Conservation (phyloP, 1,140 invertebrate genomes). For the Tetramorium alpestre region DNA sequence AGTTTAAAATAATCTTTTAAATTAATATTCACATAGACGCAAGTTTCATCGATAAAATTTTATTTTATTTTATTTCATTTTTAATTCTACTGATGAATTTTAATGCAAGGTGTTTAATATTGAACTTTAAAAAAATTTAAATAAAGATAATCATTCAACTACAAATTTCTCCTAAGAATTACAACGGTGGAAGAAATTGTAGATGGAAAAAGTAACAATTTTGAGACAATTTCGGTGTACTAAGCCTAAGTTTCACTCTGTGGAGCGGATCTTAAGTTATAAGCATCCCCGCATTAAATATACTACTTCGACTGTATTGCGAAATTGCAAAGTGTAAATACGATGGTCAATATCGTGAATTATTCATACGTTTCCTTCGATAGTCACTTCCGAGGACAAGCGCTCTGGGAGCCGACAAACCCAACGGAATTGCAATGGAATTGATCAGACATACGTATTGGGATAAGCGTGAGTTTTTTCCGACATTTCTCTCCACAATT, state of each 20-base stretch:
- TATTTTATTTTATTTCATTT: background rate
- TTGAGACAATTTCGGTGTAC: background rate
- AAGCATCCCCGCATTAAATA: background rate
- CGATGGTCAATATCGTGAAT: slow-evolving; percentile 29
- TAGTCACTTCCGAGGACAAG: slow-evolving; percentile 35
- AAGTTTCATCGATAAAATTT: background rate
- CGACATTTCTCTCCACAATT: slow-evolving; percentile 47
- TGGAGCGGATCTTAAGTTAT: background rate
- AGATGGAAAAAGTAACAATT: slow-evolving; percentile 5
- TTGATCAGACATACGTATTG: slow-evolving; percentile 34
- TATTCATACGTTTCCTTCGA: slow-evolving; percentile 42
- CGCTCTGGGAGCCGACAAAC: slow-evolving; percentile 9
- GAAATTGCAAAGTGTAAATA: slow-evolving; percentile 45
- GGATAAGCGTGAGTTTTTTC: slow-evolving; percentile 40
- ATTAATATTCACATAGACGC: background rate
- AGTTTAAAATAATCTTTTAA: background rate
- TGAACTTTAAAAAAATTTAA: background rate
- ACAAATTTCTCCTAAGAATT: background rate
- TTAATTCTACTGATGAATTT: slow-evolving; percentile 1
- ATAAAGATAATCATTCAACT: background rate
- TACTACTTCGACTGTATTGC: background rate
- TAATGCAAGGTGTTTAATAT: background rate
- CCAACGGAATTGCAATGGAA: slow-evolving; percentile 45
- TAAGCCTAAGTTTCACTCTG: background rate
- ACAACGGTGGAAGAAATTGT: background rate